These are phyloP conservation scores for Dromas ardeola DNA, from an alignment of 2,113 vertebrate genomes.

Conservation along the genomic window DNA sequence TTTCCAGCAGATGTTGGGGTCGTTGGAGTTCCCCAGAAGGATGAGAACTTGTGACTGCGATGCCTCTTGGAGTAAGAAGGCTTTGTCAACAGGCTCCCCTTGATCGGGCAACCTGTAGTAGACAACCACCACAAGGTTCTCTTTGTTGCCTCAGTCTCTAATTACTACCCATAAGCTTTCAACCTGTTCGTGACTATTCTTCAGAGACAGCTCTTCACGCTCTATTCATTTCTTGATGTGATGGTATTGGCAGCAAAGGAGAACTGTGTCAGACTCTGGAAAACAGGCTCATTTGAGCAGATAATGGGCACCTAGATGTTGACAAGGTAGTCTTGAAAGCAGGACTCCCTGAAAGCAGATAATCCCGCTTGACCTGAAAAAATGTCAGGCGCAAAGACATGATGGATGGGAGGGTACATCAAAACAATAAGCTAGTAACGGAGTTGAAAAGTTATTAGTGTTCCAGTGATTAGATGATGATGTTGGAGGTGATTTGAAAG, in stretches of 20 bases:
- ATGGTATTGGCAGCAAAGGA: not conserved
- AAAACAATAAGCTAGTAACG: not conserved
- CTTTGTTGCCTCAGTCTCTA: not conserved
- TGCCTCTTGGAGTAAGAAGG: not conserved
- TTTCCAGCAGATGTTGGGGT: not conserved
- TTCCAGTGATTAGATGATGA: not conserved
- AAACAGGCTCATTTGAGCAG: not conserved
- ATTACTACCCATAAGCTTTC: not conserved
- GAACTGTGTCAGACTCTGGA: not conserved
- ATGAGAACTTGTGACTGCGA: not conserved
- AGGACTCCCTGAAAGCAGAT: not conserved
- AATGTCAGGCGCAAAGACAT: not conserved
- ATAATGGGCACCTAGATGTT: not conserved
- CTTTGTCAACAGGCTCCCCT: not conserved
- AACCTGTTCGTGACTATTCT: not conserved
- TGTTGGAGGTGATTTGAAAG: not conserved
- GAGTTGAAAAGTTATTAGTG: not conserved
- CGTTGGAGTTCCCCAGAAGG: not conserved
- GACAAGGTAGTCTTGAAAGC: not conserved
- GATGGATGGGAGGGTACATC: not conserved
- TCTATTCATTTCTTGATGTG: not conserved
- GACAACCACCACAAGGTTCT: not conserved
- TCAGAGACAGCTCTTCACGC: not conserved
- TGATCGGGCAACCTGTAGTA: not conserved
- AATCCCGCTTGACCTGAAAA: not conserved